Evolutionary conservation across 1,140 invertebrate species (phyloP).

Genomic region (Saccostrea echinata): DNA sequence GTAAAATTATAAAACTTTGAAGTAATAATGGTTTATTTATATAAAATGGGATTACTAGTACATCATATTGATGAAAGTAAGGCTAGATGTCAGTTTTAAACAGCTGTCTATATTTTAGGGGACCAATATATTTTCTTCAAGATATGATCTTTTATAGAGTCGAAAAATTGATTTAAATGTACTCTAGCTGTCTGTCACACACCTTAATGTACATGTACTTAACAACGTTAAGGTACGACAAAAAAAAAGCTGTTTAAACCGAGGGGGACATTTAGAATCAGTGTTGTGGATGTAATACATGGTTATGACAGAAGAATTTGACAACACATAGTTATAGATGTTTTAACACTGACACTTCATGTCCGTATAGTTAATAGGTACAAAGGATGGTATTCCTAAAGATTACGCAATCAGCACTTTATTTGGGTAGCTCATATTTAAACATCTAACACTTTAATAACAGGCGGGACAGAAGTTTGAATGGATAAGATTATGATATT

Average conservation of each 20-base stretch:
- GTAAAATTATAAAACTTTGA: too few species aligned
- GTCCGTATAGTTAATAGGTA: background rate
- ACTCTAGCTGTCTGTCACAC: background rate
- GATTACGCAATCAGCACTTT: constrained; percentile 9
- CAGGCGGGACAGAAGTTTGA: background rate
- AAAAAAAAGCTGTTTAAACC: background rate
- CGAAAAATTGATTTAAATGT: background rate
- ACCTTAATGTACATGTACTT: background rate
- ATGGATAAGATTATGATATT: background rate
- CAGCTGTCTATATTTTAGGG: background rate
- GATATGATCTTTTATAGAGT: background rate
- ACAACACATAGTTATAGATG: background rate
- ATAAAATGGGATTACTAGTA: too few species aligned
- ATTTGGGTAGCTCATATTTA: constrained; percentile 10
- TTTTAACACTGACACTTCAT: background rate
- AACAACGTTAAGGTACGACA: background rate
- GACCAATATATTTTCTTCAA: background rate
- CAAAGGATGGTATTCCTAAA: background rate
- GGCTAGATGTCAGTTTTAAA: background rate
- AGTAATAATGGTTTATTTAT: too few species aligned
- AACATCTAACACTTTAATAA: constrained; percentile 9
- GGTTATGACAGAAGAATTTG: background rate
- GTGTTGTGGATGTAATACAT: background rate
- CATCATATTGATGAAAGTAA: background rate
- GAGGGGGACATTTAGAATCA: too few species aligned